Evolutionary conservation across 2,797 vertebrate genomes (phyloP).

Genomic region (Columba guinea): DNA sequence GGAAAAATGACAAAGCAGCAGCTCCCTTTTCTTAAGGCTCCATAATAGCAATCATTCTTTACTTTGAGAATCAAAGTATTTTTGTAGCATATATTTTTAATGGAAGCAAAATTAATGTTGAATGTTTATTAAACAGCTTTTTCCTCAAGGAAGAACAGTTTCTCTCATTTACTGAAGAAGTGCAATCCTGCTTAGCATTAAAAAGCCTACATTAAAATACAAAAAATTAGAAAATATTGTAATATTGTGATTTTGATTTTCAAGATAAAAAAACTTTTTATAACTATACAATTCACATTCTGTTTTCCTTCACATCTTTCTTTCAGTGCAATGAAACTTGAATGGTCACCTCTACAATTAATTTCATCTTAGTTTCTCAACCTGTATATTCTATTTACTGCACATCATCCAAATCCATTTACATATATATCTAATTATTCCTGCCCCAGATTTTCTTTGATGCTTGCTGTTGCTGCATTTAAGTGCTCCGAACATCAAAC

Average conservation of each 20-base stretch:
- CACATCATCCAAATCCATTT: background rate
- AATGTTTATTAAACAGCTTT: background rate
- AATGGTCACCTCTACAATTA: background rate
- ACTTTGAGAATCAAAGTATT: background rate
- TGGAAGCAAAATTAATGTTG: background rate
- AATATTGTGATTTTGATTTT: background rate
- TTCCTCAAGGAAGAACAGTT: background rate
- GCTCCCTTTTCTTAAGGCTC: background rate
- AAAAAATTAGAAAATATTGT: background rate
- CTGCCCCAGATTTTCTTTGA: slow-evolving; percentile 33
- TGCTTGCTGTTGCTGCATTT: background rate
- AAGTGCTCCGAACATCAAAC: slow-evolving; percentile 10
- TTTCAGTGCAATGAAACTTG: background rate
- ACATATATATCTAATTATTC: background rate
- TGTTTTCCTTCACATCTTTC: background rate
- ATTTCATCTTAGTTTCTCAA: slow-evolving; percentile 17
- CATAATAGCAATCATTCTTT: background rate
- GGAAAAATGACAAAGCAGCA: slow-evolving; percentile 45
- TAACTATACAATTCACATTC: background rate
- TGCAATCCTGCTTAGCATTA: background rate
- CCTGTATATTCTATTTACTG: background rate
- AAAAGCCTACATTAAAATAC: background rate
- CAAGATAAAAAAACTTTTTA: background rate
- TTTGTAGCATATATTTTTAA: background rate
- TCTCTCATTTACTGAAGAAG: background rate